Conservation (phyloP, 2,113 vertebrate genomes). For the Brachyhypopomus occidentalis region DNA sequence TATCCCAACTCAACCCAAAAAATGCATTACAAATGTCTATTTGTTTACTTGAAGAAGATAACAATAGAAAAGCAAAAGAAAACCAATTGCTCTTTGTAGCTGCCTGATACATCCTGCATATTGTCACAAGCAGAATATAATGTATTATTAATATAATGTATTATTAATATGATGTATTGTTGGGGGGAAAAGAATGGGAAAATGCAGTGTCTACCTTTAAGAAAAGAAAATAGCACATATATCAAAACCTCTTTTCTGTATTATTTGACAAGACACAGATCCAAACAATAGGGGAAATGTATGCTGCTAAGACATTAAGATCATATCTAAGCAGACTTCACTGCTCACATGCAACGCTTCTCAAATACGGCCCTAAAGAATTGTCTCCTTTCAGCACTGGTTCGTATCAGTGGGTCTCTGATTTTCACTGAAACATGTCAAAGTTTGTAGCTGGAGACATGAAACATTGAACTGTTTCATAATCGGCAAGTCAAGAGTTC, state of each 20-base stretch:
- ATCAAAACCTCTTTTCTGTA: neutral
- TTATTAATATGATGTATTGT: no score
- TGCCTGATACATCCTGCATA: no score
- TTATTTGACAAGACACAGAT: slow-evolving; percentile 34
- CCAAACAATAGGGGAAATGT: slow-evolving; percentile 24
- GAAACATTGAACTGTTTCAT: slow-evolving; percentile 62
- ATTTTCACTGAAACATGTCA: slow-evolving; percentile 62
- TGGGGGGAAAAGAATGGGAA: no score
- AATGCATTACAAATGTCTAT: neutral
- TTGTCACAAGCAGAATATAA: no score
- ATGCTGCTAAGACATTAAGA: slow-evolving; percentile 52
- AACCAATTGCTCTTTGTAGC: no score
- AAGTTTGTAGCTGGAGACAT: slow-evolving; percentile 62
- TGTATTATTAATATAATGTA: no score
- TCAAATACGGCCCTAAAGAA: slow-evolving; percentile 16
- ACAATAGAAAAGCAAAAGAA: no score
- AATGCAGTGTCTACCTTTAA: neutral
- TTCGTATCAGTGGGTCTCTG: slow-evolving; percentile 60
- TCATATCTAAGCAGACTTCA: slow-evolving; percentile 52
- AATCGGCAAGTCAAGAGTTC: slow-evolving; percentile 68
- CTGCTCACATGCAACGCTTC: slow-evolving; percentile 56
- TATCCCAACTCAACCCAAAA: neutral
- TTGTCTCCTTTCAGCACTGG: slow-evolving; percentile 43
- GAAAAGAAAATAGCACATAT: neutral
- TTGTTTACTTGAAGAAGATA: neutral